Evolutionary conservation across 1,140 invertebrate genomes (phyloP).

Genomic region (Hyles vespertilio): DNA sequence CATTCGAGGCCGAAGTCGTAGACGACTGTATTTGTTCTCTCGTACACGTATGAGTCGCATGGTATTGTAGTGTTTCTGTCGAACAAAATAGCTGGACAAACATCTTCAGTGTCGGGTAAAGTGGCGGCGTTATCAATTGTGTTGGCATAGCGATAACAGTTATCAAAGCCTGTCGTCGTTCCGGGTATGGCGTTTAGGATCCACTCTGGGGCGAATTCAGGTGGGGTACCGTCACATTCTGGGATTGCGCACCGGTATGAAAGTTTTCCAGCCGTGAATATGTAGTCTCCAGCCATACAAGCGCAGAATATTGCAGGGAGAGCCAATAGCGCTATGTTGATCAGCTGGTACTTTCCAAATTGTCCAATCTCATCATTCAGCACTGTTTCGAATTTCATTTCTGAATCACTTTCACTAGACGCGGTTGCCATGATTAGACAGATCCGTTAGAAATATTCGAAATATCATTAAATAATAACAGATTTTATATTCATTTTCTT

Average conservation of each 20-base stretch:
- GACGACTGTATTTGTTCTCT: conserved; percentile 52
- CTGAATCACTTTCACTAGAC: conserved; percentile 26
- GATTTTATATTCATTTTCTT: conserved; percentile 8
- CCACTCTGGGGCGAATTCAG: conserved; percentile 52
- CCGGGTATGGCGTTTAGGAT: conserved; percentile 49
- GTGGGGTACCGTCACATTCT: conserved; percentile 42
- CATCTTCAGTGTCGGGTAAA: conserved; percentile 15
- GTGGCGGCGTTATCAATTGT: conserved; percentile 21
- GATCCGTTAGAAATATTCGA: conserved; percentile 1
- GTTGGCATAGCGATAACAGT: conserved; percentile 46
- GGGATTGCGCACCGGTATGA: conserved; percentile 53
- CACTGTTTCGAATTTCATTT: conserved; percentile 45
- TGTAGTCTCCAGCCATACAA: conserved; percentile 58
- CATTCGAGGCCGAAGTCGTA: conserved; percentile 62
- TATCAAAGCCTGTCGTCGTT: conserved; percentile 45
- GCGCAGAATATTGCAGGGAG: conserved; percentile 45
- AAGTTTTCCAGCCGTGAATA: conserved; percentile 54
- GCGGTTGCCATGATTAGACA: neutral
- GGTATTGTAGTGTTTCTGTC: conserved; percentile 41
- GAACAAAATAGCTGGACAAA: conserved; percentile 44
- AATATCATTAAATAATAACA: conserved; percentile 1
- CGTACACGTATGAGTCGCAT: conserved; percentile 53
- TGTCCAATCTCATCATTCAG: conserved; percentile 50
- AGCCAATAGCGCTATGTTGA: conserved; percentile 43
- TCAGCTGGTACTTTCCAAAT: conserved; percentile 57